Base-by-base conservation (phyloP, 1,140 invertebrate genomes). In the Achroia grisella region DNA sequence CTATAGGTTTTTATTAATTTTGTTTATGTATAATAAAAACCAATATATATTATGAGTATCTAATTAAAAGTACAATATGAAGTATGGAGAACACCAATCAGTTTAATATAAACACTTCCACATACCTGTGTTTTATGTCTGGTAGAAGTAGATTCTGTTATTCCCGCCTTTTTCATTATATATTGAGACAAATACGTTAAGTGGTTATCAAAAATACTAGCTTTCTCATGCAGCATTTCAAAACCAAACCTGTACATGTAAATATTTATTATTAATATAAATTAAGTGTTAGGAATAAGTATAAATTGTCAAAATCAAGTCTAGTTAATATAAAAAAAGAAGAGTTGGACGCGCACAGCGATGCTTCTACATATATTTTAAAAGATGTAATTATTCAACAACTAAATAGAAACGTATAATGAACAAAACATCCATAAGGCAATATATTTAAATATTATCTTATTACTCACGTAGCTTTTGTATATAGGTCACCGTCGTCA, bases 211-310 rank as follows among this genome's bases (percentile, higher is more conserved):
- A 71, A 74, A 10, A 61, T 61, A 47, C 59, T 70, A 5, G 82
- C 76, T 61, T 86, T 87, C 45, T 86, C 83, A 31, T 85, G 77
- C 0, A 86, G 66, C 11, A 86, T 56, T 56, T 86, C 85, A 56
- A 86, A 86, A 27, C 85, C 85, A 63, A 86, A 83, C 77, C 83
- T 87, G 48, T 28, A 67, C n/a, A n/a, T n/a, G n/a, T n/a, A n/a
- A n/a, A n/a, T n/a, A n/a, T n/a, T n/a, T n/a, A n/a, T n/a, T n/a
- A n/a, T n/a, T n/a, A n/a, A n/a, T n/a, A n/a, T n/a, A n/a, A n/a
- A n/a, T n/a, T n/a, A n/a, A n/a, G n/a, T n/a, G n/a, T n/a, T n/a
- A n/a, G n/a, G n/a, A n/a, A n/a, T n/a, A n/a, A n/a, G n/a, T n/a
- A n/a, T n/a, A n/a, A n/a, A n/a, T n/a, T n/a, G n/a, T n/a, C n/a